These are phyloP conservation scores for Thinocorus orbignyianus DNA, from an alignment of 2,113 vertebrate genomes.

Conservation along the genomic window DNA sequence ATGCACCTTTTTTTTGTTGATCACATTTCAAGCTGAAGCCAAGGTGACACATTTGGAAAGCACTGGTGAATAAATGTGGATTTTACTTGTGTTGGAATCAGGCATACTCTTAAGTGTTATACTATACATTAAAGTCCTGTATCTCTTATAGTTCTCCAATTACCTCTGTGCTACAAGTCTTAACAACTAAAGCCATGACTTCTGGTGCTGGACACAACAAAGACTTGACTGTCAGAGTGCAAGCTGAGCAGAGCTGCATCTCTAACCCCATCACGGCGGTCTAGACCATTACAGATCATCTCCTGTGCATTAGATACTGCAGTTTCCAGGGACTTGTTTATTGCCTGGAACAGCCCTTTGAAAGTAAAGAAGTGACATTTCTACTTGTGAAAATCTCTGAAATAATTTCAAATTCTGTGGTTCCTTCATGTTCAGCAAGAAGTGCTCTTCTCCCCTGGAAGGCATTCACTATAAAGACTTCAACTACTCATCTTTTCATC, in stretches of 20 bases:
- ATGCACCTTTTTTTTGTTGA: not conserved
- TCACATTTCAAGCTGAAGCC: not conserved
- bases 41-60: not conserved
- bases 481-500: not conserved
- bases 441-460: not conserved
- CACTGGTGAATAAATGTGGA: not conserved
- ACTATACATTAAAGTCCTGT: not conserved
- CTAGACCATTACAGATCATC: not conserved
- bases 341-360: not conserved
- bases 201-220: not conserved
- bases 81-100: not conserved
- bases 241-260: not conserved
- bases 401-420: not conserved
- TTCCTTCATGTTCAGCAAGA: not conserved
- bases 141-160: accelerated
- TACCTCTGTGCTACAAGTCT: not conserved
- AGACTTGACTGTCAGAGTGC: not conserved
- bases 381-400: not conserved
- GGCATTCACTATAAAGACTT: not conserved
- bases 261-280: accelerated
- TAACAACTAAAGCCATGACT: not conserved
- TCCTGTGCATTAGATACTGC: not conserved
- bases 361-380: not conserved
- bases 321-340: not conserved
- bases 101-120: not conserved